Evolutionary conservation across 2,888 invertebrate species (phyloP).

Genomic region (Ormyrus labotus): DNA sequence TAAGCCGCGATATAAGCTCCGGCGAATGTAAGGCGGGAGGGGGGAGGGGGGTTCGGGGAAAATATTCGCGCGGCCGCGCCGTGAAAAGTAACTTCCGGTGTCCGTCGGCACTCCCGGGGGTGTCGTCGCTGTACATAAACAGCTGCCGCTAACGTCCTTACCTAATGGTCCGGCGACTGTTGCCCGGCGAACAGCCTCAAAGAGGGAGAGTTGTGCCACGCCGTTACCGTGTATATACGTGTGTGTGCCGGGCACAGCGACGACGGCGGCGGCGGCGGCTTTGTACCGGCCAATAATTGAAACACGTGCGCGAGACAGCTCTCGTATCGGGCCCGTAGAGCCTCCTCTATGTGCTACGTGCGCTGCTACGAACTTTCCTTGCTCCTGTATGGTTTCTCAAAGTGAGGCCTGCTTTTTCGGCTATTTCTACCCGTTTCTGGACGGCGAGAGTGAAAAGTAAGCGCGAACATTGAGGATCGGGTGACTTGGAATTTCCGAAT

Average conservation of each 20-base stretch:
- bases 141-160: constrained; percentile 30
- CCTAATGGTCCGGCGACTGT: constrained; percentile 4
- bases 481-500: no score
- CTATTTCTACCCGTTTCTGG: no score
- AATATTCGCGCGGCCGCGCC: background rate
- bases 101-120: background rate
- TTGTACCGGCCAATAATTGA: constrained; percentile 50
- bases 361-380: no score
- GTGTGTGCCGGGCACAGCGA: background rate
- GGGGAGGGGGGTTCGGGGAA: background rate
- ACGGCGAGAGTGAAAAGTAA: no score
- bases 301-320: constrained; percentile 36
- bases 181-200: constrained; percentile 6
- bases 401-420: no score
- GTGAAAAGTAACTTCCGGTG: constrained; percentile 17
- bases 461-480: no score
- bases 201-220: constrained; percentile 6
- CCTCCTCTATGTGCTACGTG: background rate
- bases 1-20: no score
- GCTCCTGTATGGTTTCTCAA: no score
- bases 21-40: no score
- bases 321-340: background rate
- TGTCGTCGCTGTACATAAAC: constrained; percentile 6
- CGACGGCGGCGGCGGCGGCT: constrained; percentile 8
- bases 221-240: background rate